Evolutionary conservation across 1,140 invertebrate genomes (phyloP), one percentile per base, ranked within the genome.

Genomic region (Conopomorpha cramerella): DNA sequence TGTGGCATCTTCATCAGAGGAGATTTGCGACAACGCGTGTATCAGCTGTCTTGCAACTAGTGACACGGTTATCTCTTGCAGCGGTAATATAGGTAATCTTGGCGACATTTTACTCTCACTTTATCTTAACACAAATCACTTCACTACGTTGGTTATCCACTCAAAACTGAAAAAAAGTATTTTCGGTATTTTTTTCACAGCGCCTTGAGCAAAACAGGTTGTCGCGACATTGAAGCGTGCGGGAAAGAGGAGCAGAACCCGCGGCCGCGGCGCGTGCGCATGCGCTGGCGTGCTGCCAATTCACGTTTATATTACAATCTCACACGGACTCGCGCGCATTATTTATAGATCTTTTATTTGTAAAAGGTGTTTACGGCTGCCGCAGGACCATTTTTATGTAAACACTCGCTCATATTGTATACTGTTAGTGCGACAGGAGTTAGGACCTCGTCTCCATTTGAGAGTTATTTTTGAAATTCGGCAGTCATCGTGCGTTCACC

Each of bases 1-100:
- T 3, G 66, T 68, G 6, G 79, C 66, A 61, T 84, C 81, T 54
- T 81, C 61, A 12, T 81, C 79, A 2, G 78, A 58, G 16, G 79
- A 65, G 16, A 81, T 65, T 33, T 49, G 53, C 18, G 64, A 51
- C n/a, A 79, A 42, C 6, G 72, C 46, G 50, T 78, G 62, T 16
- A 77, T 73, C 11, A 79, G 49, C 41, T 79, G 77, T 52, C 68
- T 68, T 17, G 68, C 76, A 12, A 78, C 72, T 37, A 73, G 39
- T n/a, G 73, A 72, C 43, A 78, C 45, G 10, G 76, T 62, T 2
- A 70, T 60, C 41, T 78, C 72, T 45, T 77, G 65, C 16, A 78
- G 46, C 2, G 59, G 55, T 10, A 60, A 54, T 42, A 79, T 74
- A 35, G 72, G 70, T 39, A 66, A 77, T 43, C 65, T 77, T 0